Evolutionary conservation across 2,113 vertebrate genomes (phyloP), one percentile per base, ranked within the genome.

Genomic region (Lethenteron reissneri): DNA sequence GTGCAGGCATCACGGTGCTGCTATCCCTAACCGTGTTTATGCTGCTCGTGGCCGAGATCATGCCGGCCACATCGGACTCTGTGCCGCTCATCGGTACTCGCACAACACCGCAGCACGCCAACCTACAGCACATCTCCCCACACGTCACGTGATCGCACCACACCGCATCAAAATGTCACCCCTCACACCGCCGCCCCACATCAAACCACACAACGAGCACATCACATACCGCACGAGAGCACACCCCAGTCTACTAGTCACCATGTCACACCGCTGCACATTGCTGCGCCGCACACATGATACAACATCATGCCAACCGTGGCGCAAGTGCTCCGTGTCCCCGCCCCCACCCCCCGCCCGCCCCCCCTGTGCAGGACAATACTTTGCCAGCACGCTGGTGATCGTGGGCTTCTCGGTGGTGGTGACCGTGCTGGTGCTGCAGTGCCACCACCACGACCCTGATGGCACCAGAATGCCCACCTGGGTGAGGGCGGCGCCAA

Each of bases 21-120:
- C 83, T 97, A 57, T 95, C 92, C 11, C 83, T 95, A 58, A 92
- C 87, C 0, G 90, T 97, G 76, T 92, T 97, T 76, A 92, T 97
- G 92, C 81, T 97, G 73, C 81, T 97, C 13, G 87, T 97, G 69
- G 88, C 90, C 57, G 88, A 94, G 78, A 92, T 95, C 75, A 95
- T 97, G 88, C 90, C 92, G 3, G 86, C 92, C 12, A 94, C 92
- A 1, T 97, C 92, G 0, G 88, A 96, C 75, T 95, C 92, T 0
- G 90, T 95, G 71, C 92, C 92, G 62, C 77, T 97, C 79, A 95
- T 97, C 57, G 90, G 92, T 97, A 83, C n/a, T n/a, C 21, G 3
- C 62, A 41, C 41, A 41, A 41, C 41, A 41, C 41, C 41, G 41
- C 41, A 41, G 41, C 41, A 41, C 41, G 5, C 41, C 41, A 41